These are phyloP conservation scores for Athalia circularis DNA, from an alignment of 2,888 invertebrate genomes.

Conservation along the genomic window DNA sequence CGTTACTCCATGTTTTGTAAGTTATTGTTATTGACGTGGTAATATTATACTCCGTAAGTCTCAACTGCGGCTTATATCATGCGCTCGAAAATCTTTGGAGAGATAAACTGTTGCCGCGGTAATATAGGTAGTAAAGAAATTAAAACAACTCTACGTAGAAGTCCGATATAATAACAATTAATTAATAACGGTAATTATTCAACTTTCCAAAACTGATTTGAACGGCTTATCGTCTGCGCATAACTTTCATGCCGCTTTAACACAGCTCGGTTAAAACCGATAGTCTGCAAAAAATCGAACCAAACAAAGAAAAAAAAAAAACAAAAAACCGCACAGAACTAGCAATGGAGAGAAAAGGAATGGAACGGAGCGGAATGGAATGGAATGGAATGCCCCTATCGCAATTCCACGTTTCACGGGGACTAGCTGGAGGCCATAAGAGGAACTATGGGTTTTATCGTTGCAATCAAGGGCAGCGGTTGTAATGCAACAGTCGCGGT, in stretches of 20 bases:
- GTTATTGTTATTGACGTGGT: neutral
- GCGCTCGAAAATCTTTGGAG: too few relatives aligned
- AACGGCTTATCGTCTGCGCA: too few relatives aligned
- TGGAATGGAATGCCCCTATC: conserved; percentile 26
- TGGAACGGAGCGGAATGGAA: conserved; percentile 6
- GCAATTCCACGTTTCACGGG: conserved; percentile 39
- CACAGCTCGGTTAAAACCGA: too few relatives aligned
- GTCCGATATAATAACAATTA: too few relatives aligned
- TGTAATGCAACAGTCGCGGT: conserved; percentile 50
- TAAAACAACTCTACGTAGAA: too few relatives aligned
- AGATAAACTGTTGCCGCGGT: too few relatives aligned
- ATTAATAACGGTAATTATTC: too few relatives aligned
- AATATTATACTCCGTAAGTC: neutral
- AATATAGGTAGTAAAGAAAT: too few relatives aligned
- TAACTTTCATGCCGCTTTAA: too few relatives aligned
- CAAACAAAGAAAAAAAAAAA: neutral
- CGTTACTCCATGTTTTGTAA: neutral
- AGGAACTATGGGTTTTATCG: conserved; percentile 53
- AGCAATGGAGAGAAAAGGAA: conserved; percentile 5
- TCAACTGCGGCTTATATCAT: too few relatives aligned
- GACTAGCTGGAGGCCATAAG: conserved; percentile 15
- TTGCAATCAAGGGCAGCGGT: conserved; percentile 57
- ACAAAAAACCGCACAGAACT: too few relatives aligned
- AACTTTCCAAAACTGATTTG: too few relatives aligned
- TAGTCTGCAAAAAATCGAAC: neutral